phyloP scores from a whole-genome alignment of 2,797 vertebrate species.

The Thripadectes ignobilis region DNA sequence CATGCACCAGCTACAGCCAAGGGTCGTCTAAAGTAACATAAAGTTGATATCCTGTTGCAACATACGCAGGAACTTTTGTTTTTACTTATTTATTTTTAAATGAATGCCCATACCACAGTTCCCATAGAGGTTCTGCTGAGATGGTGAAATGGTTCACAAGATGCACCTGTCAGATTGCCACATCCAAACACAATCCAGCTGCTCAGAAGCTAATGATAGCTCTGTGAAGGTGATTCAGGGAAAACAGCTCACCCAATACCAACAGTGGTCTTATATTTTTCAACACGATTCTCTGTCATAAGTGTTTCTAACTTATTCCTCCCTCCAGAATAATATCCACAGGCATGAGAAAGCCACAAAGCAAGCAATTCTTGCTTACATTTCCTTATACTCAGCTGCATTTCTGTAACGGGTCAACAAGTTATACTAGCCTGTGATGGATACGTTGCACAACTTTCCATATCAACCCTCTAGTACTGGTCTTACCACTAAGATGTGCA shows the following conservation, averaged over 20 bases:
- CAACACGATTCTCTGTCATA: background rate
- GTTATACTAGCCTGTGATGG: background rate
- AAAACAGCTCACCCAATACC: background rate
- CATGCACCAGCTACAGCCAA: background rate
- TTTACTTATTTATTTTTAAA: background rate
- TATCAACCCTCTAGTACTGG: background rate
- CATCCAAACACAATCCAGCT: background rate
- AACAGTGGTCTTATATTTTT: background rate
- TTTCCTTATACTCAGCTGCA: background rate
- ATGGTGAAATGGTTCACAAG: background rate
- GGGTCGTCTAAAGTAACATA: background rate
- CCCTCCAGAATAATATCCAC: background rate
- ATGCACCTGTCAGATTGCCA: background rate
- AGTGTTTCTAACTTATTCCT: background rate
- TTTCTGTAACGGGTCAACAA: background rate
- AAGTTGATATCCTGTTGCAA: background rate
- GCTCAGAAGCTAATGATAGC: background rate
- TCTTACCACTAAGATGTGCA: background rate
- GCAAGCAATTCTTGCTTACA: background rate
- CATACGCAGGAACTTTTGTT: background rate
- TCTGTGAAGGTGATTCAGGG: background rate
- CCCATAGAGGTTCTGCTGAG: background rate
- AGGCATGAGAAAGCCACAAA: background rate
- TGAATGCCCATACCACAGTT: background rate
- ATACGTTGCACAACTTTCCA: background rate